A percentile compares a stretch with the other conserved stretches of the same genome.
Conservation (phyloP, 2,888 invertebrate genomes). For the Criorhina ranunculi region DNA sequence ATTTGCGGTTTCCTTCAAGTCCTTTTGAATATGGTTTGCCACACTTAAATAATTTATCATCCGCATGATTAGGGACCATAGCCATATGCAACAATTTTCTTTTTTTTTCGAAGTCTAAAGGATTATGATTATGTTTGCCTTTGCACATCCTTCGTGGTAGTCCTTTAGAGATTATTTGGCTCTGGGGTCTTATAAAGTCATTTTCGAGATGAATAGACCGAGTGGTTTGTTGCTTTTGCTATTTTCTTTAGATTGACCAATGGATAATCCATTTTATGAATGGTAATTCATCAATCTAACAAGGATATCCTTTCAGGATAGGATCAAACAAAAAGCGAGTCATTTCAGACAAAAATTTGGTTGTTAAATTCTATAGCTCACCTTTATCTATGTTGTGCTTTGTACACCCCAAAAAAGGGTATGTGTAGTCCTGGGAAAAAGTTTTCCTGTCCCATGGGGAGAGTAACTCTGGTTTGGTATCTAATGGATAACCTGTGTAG, state of each 20-base stretch:
- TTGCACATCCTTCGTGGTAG: constrained; percentile 32
- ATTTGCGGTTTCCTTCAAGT: constrained; percentile 60
- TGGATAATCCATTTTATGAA: constrained; percentile 46
- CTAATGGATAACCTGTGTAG: constrained; percentile 71
- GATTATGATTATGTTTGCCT: constrained; percentile 60
- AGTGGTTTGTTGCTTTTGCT: neutral
- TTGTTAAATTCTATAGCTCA: constrained; percentile 22
- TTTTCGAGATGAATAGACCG: constrained; percentile 34
- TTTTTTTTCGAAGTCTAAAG: constrained; percentile 13
- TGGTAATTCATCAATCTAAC: constrained; percentile 49
- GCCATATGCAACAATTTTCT: constrained; percentile 4
- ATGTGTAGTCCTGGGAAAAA: constrained; percentile 22
- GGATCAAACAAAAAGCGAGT: constrained; percentile 55
- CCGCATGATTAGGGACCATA: constrained; percentile 68
- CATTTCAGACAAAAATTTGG: constrained; percentile 6
- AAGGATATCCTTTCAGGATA: constrained; percentile 58
- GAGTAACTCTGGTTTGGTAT: constrained; percentile 54
- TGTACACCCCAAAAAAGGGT: constrained; percentile 6
- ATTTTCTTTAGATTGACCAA: constrained; percentile 33
- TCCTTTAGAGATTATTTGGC: constrained; percentile 16
- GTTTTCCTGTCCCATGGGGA: constrained; percentile 42
- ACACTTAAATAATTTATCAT: constrained; percentile 66
- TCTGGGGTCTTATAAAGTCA: constrained; percentile 43
- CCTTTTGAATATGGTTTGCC: constrained; percentile 13
- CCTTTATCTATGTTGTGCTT: neutral